Base-by-base conservation (phyloP, 2,888 invertebrate species). In the Thymelicus sylvestris region DNA sequence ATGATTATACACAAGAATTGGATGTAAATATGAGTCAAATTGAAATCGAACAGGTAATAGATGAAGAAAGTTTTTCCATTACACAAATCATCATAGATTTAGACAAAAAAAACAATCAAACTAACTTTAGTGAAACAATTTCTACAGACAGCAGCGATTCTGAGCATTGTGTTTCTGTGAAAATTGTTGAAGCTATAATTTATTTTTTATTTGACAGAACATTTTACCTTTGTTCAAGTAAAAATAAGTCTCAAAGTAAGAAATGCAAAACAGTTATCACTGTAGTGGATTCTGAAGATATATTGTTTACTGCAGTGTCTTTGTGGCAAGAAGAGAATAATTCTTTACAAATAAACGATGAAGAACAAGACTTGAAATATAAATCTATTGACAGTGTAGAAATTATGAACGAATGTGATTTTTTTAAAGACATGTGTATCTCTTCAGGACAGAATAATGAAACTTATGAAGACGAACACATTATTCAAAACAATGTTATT, bases 211-310 rank as follows among this genome's bases (percentile, higher is more conserved):
- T 92, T 47, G 81, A 92, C 74, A 79, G 78, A 72, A 89, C 84
- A 0, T 83, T 86, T 75, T 85, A 81, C 55, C 66, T 78, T 0
- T 79, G 83, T 15, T 77, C 79, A n/a, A 77, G 77, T 47, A 90
- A 84, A 74, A 73, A 76, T 39, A 86, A 78, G 12, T 62, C 52
- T 73, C 73, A 83, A 74, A 59, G 74, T 50, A 74, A 75, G 50
- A 41, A 83, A 5, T 10, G 12, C 7, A 85, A 90, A 74, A 85
- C 74, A 68, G 92, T 92, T 0, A 73, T 92, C 0, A 93, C 92
- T 10, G 83, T 93, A 1, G 91, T 85, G 1, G 93, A 93, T 73
- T 75, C 72, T 31, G 93, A 92, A 80, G 93, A 93, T 77, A 90
- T 93, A 70, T 70, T 93, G 24, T 88, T 78, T 62, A 93, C 93